phyloP scores from a whole-genome alignment of 1,140 invertebrate genomes.

The Zaprionus ghesquierei region DNA sequence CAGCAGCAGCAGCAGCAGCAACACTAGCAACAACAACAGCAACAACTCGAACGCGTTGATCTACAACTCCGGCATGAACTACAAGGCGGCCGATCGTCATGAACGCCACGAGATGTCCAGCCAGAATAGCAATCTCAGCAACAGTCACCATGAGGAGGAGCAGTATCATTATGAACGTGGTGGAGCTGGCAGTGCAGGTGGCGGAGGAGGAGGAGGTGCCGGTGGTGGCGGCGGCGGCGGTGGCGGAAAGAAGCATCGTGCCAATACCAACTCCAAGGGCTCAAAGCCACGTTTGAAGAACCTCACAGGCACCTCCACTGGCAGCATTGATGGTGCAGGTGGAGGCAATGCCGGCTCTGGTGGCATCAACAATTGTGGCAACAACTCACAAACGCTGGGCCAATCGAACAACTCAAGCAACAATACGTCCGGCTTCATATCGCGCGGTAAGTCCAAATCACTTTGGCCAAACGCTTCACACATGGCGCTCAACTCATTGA shows the following conservation, averaged over 20 bases:
- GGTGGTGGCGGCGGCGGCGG: slow-evolving; percentile 54
- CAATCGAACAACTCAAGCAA: slow-evolving; percentile 71
- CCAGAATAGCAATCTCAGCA: slow-evolving; percentile 77
- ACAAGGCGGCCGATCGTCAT: slow-evolving; percentile 71
- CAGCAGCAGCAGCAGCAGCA: slow-evolving; percentile 49
- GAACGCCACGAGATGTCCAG: slow-evolving; percentile 80
- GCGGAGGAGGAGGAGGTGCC: slow-evolving; percentile 51
- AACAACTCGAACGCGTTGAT: slow-evolving; percentile 36
- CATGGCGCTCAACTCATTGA: slow-evolving; percentile 71
- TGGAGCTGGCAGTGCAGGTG: slow-evolving; percentile 39
- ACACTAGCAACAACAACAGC: slow-evolving; percentile 15
- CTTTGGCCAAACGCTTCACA: slow-evolving; percentile 17
- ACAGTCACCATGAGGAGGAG: slow-evolving; percentile 62
- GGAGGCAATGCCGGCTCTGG: slow-evolving; percentile 21
- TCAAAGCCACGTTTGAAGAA: slow-evolving; percentile 81
- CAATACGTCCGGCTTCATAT: slow-evolving; percentile 81
- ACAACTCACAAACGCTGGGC: slow-evolving; percentile 27
- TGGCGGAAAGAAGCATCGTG: slow-evolving; percentile 83
- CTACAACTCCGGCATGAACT: slow-evolving; percentile 79
- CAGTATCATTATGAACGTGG: slow-evolving; percentile 63
- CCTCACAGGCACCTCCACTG: slow-evolving; percentile 65
- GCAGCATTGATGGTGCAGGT: slow-evolving; percentile 57
- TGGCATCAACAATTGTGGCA: slow-evolving; percentile 27
- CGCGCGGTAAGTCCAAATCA: slow-evolving; percentile 70
- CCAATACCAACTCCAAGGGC: slow-evolving; percentile 83